A percentile compares a stretch with the other conserved stretches of the same genome.
These are phyloP conservation scores for Orthochromis malagaraziensis DNA, from an alignment of 2,113 vertebrate species.

Conservation along the genomic window DNA sequence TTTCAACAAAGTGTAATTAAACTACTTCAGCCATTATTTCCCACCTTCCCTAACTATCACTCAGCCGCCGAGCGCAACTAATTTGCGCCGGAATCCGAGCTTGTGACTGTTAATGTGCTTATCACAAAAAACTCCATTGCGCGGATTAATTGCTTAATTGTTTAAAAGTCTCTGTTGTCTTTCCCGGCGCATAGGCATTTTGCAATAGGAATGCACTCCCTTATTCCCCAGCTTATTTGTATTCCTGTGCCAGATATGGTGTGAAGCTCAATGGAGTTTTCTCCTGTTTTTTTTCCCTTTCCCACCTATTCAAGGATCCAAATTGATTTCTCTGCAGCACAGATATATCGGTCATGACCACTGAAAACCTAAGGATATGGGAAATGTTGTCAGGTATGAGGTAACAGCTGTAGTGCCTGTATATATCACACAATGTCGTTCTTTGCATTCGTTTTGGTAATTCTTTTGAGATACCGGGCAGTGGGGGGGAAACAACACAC, in stretches of 20 bases:
- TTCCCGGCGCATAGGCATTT: background rate
- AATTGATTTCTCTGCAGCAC: background rate
- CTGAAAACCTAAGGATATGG: background rate
- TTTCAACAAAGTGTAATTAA: background rate
- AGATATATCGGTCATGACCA: background rate
- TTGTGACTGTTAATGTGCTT: conserved; percentile 39
- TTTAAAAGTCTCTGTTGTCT: conserved; percentile 17
- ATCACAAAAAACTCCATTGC: background rate
- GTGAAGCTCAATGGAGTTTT: background rate
- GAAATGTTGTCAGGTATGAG: background rate
- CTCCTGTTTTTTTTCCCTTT: background rate
- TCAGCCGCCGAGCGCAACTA: background rate
- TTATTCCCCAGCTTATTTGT: background rate
- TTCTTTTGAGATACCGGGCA: background rate
- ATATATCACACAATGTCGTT: background rate
- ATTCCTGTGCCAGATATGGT: background rate
- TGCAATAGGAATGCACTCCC: background rate
- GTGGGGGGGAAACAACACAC: background rate
- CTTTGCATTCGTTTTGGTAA: background rate
- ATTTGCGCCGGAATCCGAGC: background rate
- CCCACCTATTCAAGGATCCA: background rate
- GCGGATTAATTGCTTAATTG: conserved; percentile 23
- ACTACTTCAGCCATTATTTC: background rate
- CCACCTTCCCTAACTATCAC: background rate
- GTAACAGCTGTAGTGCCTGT: background rate